Conservation (phyloP, 2,797 vertebrate species). For the Gymnopithys bicolor region DNA sequence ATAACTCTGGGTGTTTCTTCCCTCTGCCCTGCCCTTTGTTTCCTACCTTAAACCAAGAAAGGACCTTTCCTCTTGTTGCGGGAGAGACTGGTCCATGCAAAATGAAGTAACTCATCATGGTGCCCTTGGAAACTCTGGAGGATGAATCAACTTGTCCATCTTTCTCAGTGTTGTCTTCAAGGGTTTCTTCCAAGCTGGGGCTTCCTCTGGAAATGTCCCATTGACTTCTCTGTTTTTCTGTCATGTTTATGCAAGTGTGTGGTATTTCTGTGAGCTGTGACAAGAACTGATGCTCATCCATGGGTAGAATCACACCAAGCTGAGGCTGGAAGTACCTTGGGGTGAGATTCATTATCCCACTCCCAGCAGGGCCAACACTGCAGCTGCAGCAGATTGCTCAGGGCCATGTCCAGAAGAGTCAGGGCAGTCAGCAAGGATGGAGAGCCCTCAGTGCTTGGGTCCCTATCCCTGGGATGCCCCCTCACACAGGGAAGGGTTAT, state of each 20-base stretch:
- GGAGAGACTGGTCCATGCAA: background rate
- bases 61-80: background rate
- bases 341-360: accelerated
- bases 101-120: background rate
- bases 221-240: background rate
- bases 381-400: background rate
- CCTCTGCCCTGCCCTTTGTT: background rate
- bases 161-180: background rate
- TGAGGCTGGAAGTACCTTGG: background rate
- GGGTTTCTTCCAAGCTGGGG: background rate
- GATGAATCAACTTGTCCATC: background rate
- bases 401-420: background rate
- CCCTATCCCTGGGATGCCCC: no score
- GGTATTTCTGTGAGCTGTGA: background rate
- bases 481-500: background rate
- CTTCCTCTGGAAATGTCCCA: background rate
- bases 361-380: background rate
- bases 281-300: background rate
- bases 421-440: background rate
- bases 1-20: background rate
- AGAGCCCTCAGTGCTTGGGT: background rate
- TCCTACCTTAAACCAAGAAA: background rate
- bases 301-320: background rate
- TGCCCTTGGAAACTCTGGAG: background rate
- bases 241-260: background rate